Evolutionary conservation across 2,113 vertebrate genomes (phyloP).

Genomic region (Plecotus auritus): DNA sequence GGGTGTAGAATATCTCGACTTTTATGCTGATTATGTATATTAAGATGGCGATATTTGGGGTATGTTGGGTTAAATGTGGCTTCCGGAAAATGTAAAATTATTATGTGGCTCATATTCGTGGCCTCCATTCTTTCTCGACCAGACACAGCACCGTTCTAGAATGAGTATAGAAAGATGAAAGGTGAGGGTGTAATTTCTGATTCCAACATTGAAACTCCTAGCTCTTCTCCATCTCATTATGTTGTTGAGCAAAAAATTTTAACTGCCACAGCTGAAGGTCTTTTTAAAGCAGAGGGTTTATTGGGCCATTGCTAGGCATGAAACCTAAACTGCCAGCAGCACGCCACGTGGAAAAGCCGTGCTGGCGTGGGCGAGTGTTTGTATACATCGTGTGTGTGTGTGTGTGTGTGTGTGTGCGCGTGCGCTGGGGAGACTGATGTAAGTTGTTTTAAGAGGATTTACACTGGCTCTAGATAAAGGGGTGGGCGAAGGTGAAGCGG

Average conservation of each 20-base stretch:
- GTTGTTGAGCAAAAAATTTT: not conserved
- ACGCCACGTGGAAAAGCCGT: not conserved
- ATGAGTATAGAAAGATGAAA: not conserved
- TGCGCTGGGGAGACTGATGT: too few species aligned
- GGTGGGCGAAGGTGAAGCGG: not conserved
- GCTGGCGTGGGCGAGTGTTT: not conserved
- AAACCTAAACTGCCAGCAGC: too few species aligned
- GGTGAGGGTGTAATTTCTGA: not conserved
- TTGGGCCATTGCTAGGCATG: not conserved
- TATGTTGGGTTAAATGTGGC: not conserved
- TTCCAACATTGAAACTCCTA: not conserved
- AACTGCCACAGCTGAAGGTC: not conserved
- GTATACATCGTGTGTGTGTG: too few species aligned
- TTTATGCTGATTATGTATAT: not conserved
- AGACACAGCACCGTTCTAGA: not conserved
- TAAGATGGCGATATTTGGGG: not conserved
- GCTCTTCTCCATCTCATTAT: not conserved
- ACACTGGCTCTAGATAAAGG: too few species aligned
- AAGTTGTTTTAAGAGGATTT: too few species aligned
- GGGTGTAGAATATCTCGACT: not conserved
- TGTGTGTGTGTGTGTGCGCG: too few species aligned
- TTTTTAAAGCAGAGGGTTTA: not conserved
- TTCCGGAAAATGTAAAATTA: not conserved
- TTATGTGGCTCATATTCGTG: not conserved
- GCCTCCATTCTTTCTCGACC: not conserved